These are phyloP conservation scores for Macrosoma leucophasiata DNA, from an alignment of 2,888 invertebrate genomes.

Conservation along the genomic window DNA sequence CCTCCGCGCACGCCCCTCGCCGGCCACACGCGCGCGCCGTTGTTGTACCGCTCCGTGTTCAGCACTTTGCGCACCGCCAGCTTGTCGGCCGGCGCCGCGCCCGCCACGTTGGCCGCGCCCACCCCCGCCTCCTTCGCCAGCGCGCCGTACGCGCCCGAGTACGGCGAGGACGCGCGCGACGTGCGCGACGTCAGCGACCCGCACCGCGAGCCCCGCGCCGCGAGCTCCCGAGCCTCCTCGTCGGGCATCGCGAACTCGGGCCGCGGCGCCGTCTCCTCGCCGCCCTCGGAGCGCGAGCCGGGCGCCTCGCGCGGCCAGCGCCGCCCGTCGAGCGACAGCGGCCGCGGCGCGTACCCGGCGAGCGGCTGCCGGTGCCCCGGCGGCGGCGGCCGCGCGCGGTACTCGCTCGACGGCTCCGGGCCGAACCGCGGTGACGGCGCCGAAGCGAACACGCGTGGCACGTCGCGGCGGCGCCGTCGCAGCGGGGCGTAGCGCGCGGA, in stretches of 20 bases:
- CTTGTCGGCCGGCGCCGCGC: constrained; percentile 35
- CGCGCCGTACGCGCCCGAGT: constrained; percentile 30
- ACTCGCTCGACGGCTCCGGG: constrained; percentile 24
- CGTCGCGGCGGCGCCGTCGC: constrained; percentile 25
- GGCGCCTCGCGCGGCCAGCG: constrained; percentile 24
- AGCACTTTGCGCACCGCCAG: constrained; percentile 31
- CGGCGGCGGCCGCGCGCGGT: constrained; percentile 27
- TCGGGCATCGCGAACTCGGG: constrained; percentile 36
- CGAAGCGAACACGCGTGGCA: constrained; percentile 25
- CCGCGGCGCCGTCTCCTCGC: constrained; percentile 27
- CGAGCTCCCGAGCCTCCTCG: constrained; percentile 23
- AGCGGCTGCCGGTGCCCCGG: constrained; percentile 30
- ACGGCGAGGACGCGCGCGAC: constrained; percentile 27
- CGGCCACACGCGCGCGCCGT: constrained; percentile 58
- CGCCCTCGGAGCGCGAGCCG: constrained; percentile 23
- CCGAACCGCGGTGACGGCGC: constrained; percentile 15
- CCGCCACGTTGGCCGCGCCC: constrained; percentile 31
- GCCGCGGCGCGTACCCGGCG: constrained; percentile 24
- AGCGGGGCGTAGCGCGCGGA: constrained; percentile 25
- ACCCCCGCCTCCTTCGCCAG: constrained; percentile 30
- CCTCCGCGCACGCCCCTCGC: constrained; percentile 53
- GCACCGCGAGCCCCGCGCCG: constrained; percentile 16
- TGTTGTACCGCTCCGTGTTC: constrained; percentile 45
- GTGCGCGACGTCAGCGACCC: constrained; percentile 20
- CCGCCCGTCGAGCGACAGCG: constrained; percentile 29